These are phyloP conservation scores for Gasteruption jaculator DNA, from an alignment of 2,888 invertebrate genomes.

Conservation along the genomic window DNA sequence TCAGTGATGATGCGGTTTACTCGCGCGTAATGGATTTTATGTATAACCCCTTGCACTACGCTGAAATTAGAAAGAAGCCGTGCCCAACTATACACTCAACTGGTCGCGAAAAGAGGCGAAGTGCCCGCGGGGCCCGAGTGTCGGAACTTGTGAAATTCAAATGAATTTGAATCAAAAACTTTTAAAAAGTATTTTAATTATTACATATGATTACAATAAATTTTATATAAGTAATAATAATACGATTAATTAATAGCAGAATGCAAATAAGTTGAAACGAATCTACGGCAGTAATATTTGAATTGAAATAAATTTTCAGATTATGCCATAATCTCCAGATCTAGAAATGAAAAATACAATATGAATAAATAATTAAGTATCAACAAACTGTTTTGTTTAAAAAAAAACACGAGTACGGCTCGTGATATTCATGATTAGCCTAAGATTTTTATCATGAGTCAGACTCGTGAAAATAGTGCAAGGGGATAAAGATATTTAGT, in stretches of 20 bases:
- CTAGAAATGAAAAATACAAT: conserved; percentile 21
- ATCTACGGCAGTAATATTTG: conserved; percentile 19
- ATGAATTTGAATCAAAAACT: conserved; percentile 21
- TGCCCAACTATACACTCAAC: too few species aligned
- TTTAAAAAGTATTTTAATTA: conserved; percentile 19
- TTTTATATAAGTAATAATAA: conserved; percentile 18
- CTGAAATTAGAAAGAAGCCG: too few species aligned
- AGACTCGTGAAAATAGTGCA: too few species aligned
- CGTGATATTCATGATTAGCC: too few species aligned
- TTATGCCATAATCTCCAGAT: conserved; percentile 10
- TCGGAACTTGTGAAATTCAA: conserved; percentile 18
- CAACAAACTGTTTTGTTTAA: conserved; percentile 18
- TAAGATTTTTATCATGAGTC: too few species aligned
- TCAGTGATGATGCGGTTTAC: too few species aligned
- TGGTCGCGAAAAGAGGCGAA: conserved; percentile 10
- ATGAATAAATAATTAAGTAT: conserved; percentile 22
- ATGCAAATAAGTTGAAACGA: conserved; percentile 19
- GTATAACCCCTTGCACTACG: too few species aligned
- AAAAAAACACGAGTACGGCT: conserved; percentile 15
- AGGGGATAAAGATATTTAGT: too few species aligned
- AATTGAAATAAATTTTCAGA: conserved; percentile 15
- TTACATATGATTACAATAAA: conserved; percentile 16
- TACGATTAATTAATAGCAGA: conserved; percentile 19
- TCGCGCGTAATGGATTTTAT: too few species aligned
- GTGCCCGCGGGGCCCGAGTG: conserved; percentile 13